phyloP scores from a whole-genome alignment of 2,113 vertebrate species.

The Oenanthe oenanthe region DNA sequence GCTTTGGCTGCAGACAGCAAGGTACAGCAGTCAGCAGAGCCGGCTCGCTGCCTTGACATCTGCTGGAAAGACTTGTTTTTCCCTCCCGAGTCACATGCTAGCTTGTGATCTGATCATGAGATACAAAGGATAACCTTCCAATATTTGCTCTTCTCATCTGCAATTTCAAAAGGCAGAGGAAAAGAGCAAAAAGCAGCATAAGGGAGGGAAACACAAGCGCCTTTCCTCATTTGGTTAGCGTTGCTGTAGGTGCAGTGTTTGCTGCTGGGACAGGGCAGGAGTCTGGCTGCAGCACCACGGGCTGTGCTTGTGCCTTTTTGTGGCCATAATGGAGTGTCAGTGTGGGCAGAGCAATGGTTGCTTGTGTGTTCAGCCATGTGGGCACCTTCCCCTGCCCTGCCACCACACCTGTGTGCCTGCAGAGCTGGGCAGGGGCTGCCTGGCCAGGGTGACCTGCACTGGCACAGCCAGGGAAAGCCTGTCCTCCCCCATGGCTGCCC shows the following conservation, averaged over 20 bases:
- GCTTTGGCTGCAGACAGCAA: constrained; percentile 35
- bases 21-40: neutral
- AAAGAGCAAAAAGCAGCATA: neutral
- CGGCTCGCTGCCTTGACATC: neutral
- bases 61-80: constrained; percentile 65
- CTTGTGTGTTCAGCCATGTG: neutral
- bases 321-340: neutral
- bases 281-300: rapidly evolving
- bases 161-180: constrained; percentile 22
- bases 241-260: neutral
- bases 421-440: neutral
- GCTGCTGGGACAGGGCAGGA: neutral
- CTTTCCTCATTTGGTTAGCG: neutral
- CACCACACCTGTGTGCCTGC: neutral
- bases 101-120: constrained; percentile 68
- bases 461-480: neutral
- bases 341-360: neutral
- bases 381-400: neutral
- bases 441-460: neutral
- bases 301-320: neutral
- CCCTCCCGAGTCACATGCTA: constrained; percentile 57
- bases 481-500: neutral
- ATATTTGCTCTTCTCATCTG: constrained; percentile 59
- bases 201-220: neutral
- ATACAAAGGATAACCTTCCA: constrained; percentile 61